A percentile compares a stretch with the other conserved stretches of the same genome.
phyloP scores from a whole-genome alignment of 2,888 invertebrate genomes.

The Parasteatoda lunata region DNA sequence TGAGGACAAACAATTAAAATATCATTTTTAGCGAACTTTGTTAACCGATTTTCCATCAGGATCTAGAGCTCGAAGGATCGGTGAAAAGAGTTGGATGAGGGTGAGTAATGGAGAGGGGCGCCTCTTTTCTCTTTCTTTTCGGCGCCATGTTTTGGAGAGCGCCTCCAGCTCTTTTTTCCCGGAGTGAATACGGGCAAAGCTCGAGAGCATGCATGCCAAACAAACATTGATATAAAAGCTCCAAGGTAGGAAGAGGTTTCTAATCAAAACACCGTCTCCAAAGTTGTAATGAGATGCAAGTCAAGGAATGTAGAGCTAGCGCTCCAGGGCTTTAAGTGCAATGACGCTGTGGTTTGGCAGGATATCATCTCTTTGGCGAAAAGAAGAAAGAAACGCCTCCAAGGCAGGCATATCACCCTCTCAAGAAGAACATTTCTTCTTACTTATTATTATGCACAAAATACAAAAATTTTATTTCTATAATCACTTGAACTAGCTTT shows the following conservation, averaged over 20 bases:
- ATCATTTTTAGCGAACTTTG: conserved; percentile 56
- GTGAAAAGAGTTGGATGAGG: background rate
- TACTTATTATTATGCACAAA: background rate
- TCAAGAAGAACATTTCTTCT: background rate
- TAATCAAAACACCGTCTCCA: conserved; percentile 68
- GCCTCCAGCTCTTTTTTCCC: conserved; percentile 47
- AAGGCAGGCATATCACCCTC: background rate
- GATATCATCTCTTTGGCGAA: conserved; percentile 28
- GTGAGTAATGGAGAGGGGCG: background rate
- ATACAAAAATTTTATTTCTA: background rate
- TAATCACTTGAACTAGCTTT: background rate
- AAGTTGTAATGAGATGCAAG: conserved; percentile 69
- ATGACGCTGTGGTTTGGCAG: conserved; percentile 38
- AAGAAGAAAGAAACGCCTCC: background rate
- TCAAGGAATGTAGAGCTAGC: conserved; percentile 65
- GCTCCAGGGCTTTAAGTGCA: conserved; percentile 48
- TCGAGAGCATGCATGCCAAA: conserved; percentile 59
- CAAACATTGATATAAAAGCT: conserved; percentile 68
- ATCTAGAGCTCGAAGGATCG: conserved; percentile 1
- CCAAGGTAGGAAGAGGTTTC: conserved; percentile 64
- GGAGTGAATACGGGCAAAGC: conserved; percentile 51
- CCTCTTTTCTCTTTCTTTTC: conserved; percentile 12
- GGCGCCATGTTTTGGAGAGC: conserved; percentile 27
- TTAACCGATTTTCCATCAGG: conserved; percentile 50
- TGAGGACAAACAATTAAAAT: conserved; percentile 51